Conservation (phyloP, 2,797 vertebrate genomes). For the Knipowitschia caucasica region DNA sequence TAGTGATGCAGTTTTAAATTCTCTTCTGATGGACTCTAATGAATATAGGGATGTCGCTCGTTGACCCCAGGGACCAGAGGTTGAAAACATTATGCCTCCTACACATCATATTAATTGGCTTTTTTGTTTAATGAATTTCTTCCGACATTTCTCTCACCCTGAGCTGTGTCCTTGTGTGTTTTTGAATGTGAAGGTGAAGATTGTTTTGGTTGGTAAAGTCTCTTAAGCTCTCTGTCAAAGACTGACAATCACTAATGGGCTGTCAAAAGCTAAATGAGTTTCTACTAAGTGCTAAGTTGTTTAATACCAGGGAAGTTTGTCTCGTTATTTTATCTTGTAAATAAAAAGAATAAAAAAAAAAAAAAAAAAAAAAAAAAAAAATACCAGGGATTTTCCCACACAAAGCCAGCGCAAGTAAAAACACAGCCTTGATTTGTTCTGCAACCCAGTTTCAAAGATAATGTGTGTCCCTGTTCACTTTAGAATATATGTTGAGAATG, state of each 20-base stretch:
- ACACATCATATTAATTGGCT: conserved; percentile 42
- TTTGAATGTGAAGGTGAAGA: conserved; percentile 31
- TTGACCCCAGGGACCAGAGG: conserved; percentile 39
- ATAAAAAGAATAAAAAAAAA: too few species aligned
- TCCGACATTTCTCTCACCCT: conserved; percentile 49
- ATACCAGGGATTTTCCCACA: not conserved
- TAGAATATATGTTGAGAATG: not conserved
- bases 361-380: too few species aligned
- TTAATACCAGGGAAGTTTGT: too few species aligned
- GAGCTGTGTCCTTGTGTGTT: conserved; percentile 44
- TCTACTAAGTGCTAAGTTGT: not conserved
- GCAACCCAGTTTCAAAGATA: not conserved
- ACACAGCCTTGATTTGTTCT: not conserved
- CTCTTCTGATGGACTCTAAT: conserved; percentile 48
- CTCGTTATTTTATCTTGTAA: too few species aligned
- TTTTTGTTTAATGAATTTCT: conserved; percentile 53
- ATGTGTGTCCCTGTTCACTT: conserved; percentile 7
- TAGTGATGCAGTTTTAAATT: too few species aligned
- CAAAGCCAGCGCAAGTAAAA: not conserved
- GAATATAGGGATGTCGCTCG: conserved; percentile 34
- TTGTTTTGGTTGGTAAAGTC: conserved; percentile 11
- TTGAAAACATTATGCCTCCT: conserved; percentile 31
- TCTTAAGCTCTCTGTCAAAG: not conserved
- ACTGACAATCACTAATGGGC: conserved; percentile 1
- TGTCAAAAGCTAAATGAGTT: not conserved